Conservation (phyloP, 2,888 invertebrate species). For the Sinodicranocentrus sp. region DNA sequence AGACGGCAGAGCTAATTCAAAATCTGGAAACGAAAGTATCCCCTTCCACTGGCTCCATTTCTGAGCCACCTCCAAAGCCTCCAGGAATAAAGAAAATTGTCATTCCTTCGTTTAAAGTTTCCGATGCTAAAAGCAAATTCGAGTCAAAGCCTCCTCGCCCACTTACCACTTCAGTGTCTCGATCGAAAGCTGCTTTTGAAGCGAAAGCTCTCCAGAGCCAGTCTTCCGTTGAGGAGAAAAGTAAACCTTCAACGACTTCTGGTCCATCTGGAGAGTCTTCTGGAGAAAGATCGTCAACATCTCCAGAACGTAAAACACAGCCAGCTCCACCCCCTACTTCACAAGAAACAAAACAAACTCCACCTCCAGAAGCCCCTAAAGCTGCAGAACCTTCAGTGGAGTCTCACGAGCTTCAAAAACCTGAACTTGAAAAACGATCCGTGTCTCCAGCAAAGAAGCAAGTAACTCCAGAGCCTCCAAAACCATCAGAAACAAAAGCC, state of each 20-base stretch:
- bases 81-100: slow-evolving; percentile 84
- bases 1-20: slow-evolving; percentile 76
- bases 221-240: slow-evolving; percentile 41
- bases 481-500: neutral
- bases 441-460: slow-evolving; percentile 18
- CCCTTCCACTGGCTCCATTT: slow-evolving; percentile 11
- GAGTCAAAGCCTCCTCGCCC: slow-evolving; percentile 74
- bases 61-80: slow-evolving; percentile 70
- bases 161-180: slow-evolving; percentile 59
- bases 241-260: neutral
- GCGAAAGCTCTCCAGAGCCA: slow-evolving; percentile 57
- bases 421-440: neutral
- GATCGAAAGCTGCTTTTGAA: slow-evolving; percentile 69
- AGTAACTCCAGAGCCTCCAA: neutral
- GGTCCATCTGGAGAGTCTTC: slow-evolving; percentile 29
- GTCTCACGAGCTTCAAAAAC: slow-evolving; percentile 5
- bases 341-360: neutral
- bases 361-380: slow-evolving; percentile 19
- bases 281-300: slow-evolving; percentile 5
- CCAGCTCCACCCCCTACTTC: slow-evolving; percentile 2
- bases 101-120: slow-evolving; percentile 89
- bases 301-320: slow-evolving; percentile 1
- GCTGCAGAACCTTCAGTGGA: too few species aligned
- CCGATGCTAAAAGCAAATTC: slow-evolving; percentile 91
- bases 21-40: slow-evolving; percentile 70